Percentiles rank a stretch among this genome's conserved stretches.
phyloP scores from a whole-genome alignment of 1,140 invertebrate species.

The Drosophila tani region DNA sequence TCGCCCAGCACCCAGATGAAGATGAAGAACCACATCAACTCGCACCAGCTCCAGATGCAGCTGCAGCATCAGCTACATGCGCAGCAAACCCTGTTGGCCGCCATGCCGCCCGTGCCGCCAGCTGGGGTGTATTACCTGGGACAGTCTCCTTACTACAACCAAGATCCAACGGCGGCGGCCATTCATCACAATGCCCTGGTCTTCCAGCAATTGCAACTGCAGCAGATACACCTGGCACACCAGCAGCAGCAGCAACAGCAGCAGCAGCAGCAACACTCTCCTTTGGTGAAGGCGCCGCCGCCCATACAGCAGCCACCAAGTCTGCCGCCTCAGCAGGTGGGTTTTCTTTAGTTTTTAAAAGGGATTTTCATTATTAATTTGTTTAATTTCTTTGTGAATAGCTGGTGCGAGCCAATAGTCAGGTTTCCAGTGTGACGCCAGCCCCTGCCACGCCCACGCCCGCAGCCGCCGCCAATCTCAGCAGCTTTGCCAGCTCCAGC shows the following conservation, averaged over 20 bases:
- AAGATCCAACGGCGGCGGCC: conserved; percentile 62
- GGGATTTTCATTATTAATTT: background rate
- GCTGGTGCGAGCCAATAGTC: conserved; percentile 55
- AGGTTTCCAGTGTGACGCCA: conserved; percentile 38
- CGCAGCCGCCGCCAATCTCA: conserved; percentile 56
- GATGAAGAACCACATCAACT: conserved; percentile 79
- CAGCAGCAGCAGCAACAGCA: conserved; percentile 62
- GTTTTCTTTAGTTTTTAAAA: background rate
- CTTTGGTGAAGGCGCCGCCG: conserved; percentile 47
- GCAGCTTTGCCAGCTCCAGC: conserved; percentile 67
- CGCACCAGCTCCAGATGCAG: conserved; percentile 77
- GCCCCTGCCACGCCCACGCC: conserved; percentile 53
- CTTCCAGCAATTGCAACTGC: conserved; percentile 66
- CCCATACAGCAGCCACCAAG: conserved; percentile 40
- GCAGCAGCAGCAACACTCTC: conserved; percentile 54
- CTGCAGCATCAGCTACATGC: conserved; percentile 60
- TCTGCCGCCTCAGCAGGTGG: conserved; percentile 53
- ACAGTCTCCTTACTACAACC: conserved; percentile 63
- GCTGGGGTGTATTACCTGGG: conserved; percentile 64
- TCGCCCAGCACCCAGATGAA: conserved; percentile 80
- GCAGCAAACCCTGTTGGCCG: conserved; percentile 58
- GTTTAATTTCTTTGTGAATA: background rate
- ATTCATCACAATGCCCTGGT: conserved; percentile 67
- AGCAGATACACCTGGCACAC: conserved; percentile 56
- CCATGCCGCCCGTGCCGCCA: conserved; percentile 52